phyloP scores from a whole-genome alignment of 2,888 invertebrate species.

The Bombylius discolor region DNA sequence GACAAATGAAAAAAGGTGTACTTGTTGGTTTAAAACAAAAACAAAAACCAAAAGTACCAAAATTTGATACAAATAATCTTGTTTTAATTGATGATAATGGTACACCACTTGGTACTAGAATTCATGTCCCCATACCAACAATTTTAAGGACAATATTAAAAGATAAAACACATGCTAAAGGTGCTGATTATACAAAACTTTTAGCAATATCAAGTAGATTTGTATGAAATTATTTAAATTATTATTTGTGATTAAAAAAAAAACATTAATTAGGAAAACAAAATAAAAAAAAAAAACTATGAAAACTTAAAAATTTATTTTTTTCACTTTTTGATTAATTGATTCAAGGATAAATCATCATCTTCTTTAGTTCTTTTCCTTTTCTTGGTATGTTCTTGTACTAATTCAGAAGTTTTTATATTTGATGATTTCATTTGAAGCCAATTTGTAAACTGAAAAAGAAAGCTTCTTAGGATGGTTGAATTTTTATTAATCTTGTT shows the following conservation, averaged over 20 bases:
- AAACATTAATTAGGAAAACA: neutral
- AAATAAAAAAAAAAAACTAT: neutral
- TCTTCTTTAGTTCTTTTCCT: conserved; percentile 27
- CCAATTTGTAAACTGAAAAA: conserved; percentile 31
- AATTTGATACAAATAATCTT: conserved; percentile 90
- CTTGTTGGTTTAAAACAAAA: conserved; percentile 77
- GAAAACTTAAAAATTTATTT: neutral
- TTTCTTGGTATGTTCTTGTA: conserved; percentile 32
- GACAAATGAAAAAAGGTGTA: conserved; percentile 88
- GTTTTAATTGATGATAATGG: conserved; percentile 93
- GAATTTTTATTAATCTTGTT: neutral
- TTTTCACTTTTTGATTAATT: conserved; percentile 1
- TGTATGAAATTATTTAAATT: conserved; percentile 44
- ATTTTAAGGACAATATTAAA: conserved; percentile 71
- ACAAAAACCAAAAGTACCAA: conserved; percentile 69
- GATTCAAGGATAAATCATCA: conserved; percentile 16
- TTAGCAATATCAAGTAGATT: conserved; percentile 80
- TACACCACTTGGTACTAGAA: conserved; percentile 85
- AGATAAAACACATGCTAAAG: conserved; percentile 64
- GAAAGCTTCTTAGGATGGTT: neutral
- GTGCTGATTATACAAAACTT: conserved; percentile 84
- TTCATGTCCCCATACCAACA: conserved; percentile 90
- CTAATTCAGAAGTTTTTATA: conserved; percentile 28
- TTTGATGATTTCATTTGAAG: conserved; percentile 27
- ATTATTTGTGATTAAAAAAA: neutral